A percentile compares a stretch with the other conserved stretches of the same genome.
These are phyloP conservation scores for Pipra filicauda DNA, from an alignment of 2,113 vertebrate species.

Conservation along the genomic window DNA sequence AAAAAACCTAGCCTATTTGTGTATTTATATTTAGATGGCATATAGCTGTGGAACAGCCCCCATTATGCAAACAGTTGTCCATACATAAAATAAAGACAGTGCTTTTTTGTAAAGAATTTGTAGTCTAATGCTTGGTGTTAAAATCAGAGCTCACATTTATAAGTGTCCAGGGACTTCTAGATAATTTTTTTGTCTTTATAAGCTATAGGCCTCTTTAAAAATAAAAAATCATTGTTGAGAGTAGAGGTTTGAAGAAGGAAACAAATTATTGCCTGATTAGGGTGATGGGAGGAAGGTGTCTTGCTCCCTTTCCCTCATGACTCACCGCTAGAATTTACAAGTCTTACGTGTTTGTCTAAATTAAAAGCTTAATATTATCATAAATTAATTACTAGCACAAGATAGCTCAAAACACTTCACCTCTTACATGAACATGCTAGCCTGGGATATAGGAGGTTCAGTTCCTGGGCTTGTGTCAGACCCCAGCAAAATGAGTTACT, in stretches of 20 bases:
- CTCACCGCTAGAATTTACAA: slow-evolving; percentile 23
- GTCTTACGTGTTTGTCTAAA: slow-evolving; percentile 20
- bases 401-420: neutral
- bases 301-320: neutral
- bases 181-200: neutral
- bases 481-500: neutral
- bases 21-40: neutral
- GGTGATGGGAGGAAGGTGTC: neutral
- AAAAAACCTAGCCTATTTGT: neutral
- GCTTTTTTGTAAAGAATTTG: neutral
- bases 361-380: slow-evolving; percentile 18
- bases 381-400: neutral
- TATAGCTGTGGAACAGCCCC: neutral
- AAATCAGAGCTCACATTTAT: neutral
- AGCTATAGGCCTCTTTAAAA: neutral
- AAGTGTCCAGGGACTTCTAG: accelerated
- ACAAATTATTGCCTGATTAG: neutral
- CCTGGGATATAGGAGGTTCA: neutral
- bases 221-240: neutral
- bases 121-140: neutral
- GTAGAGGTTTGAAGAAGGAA: neutral
- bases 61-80: neutral
- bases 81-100: neutral
- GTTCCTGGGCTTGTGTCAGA: neutral
- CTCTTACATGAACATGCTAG: neutral